These are phyloP conservation scores for Dicyrtomina minuta DNA, from an alignment of 2,888 invertebrate genomes.

Conservation along the genomic window DNA sequence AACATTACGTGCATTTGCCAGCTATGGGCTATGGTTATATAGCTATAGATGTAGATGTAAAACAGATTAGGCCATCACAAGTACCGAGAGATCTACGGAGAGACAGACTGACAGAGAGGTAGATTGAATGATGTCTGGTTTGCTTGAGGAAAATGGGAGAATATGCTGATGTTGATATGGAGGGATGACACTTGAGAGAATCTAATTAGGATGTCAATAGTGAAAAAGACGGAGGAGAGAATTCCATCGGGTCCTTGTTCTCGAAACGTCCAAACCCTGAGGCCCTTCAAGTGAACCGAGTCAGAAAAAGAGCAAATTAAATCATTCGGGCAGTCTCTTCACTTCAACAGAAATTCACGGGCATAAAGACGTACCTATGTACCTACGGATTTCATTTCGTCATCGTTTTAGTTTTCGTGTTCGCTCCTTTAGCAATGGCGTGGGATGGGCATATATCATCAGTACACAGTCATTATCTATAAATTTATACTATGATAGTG, in stretches of 20 bases:
- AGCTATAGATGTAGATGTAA: no score
- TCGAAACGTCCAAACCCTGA: constrained; percentile 1
- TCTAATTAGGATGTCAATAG: constrained; percentile 19
- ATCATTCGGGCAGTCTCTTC: constrained; percentile 12
- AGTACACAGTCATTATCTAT: not conserved
- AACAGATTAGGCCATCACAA: no score
- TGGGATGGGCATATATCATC: not conserved
- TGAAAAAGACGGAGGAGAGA: constrained; percentile 4
- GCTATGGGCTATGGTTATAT: no score
- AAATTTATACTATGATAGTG: no score
- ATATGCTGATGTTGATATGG: constrained; percentile 6
- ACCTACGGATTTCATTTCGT: no score
- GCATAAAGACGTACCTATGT: no score
- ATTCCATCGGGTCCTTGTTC: constrained; percentile 18
- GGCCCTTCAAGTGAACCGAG: constrained; percentile 18
- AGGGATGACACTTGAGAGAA: constrained; percentile 19
- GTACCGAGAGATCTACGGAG: no score
- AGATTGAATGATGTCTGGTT: not conserved
- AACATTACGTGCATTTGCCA: no score
- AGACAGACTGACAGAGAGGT: no score
- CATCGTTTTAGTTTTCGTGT: no score
- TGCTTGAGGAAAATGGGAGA: not conserved
- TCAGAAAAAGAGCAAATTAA: constrained; percentile 27
- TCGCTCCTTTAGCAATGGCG: no score
- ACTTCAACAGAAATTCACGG: no score